Base-by-base conservation (phyloP, 1,140 invertebrate species). In the Agrilus planipennis region DNA sequence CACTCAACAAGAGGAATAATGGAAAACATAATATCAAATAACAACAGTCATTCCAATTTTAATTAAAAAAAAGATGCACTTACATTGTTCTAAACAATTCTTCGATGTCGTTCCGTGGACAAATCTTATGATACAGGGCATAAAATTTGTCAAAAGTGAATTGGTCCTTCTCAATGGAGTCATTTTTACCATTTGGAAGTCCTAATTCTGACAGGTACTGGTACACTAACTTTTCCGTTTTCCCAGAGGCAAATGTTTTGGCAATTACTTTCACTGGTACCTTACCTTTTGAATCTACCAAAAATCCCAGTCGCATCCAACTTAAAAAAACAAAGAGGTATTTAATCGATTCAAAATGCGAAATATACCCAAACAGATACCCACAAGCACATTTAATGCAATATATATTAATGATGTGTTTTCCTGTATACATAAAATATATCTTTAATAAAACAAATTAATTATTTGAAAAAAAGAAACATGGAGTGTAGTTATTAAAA, bases 141-240 rank as follows among this genome's bases (percentile, higher is more conserved):
- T 97, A 96, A 66, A 99, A 99, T 60, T 96, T 96, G 46, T 99
- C 94, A 64, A 98, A 99, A 1, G 94, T 98, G 61, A 99, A 99
- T 41, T 88, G 83, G 37, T 79, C 78, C 32, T 82, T 84, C 54
- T 97, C 93, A 64, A 99, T 95, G 21, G 86, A 85, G 62, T 97
- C 95, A 57, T 85, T 89, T 77, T 99, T 99, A 52, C 91, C 94
- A 49, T 84, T 86, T 4, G 95, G 92, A 39, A 99, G 71, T 23
- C 83, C 89, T 29, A 97, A 70, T 54, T 98, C 94, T 36, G 84
- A 81, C 45, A 99, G 71, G 67, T 89, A 94, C 59, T 98, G 92
- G 69, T 97, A 97, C 16, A 97, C 90, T 59, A 97, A 73, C 65
- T 96, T 98, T 65, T 99, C 96, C 16, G 93, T 95, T 72, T 90